phyloP scores from a whole-genome alignment of 2,113 vertebrate genomes.

The Cardinalis cardinalis region DNA sequence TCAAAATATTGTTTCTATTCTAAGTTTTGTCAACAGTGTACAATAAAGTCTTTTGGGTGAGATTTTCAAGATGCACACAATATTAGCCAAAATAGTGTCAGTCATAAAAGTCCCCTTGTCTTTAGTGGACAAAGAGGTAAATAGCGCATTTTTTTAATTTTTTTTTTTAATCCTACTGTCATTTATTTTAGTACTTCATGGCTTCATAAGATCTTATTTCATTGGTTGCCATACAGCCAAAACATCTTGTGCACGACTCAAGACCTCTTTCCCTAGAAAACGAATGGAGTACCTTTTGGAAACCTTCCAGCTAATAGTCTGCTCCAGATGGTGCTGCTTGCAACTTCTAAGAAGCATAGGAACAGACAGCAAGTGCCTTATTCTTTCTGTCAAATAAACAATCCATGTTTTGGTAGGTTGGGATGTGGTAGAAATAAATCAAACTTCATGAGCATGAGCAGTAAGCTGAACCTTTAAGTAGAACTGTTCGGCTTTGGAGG shows the following conservation, averaged over 20 bases:
- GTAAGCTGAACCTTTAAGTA: not conserved
- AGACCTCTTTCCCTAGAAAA: conserved; percentile 15
- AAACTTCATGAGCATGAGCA: not conserved
- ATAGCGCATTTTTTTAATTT: not conserved
- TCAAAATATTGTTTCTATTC: conserved; percentile 23
- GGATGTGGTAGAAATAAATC: conserved; percentile 29
- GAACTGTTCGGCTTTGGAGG: not conserved
- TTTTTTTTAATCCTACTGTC: not conserved
- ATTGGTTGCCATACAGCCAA: not conserved
- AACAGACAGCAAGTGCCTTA: conserved; percentile 39
- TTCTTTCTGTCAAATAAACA: conserved; percentile 59
- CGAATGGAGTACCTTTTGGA: conserved; percentile 20
- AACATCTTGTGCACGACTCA: not conserved
- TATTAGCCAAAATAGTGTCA: conserved; percentile 19
- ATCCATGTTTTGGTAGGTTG: conserved; percentile 38
- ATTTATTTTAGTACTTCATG: not conserved
- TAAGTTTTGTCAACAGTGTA: not conserved
- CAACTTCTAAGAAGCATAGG: conserved; percentile 15
- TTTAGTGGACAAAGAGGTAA: not conserved
- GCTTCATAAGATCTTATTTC: not conserved
- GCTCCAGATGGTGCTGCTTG: conserved; percentile 42
- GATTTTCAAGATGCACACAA: not conserved
- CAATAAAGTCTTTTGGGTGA: not conserved
- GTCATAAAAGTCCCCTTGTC: not conserved
- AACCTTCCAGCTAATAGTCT: conserved; percentile 35